These are phyloP conservation scores for Chrosomus eos DNA, from an alignment of 2,797 vertebrate genomes.

Conservation along the genomic window DNA sequence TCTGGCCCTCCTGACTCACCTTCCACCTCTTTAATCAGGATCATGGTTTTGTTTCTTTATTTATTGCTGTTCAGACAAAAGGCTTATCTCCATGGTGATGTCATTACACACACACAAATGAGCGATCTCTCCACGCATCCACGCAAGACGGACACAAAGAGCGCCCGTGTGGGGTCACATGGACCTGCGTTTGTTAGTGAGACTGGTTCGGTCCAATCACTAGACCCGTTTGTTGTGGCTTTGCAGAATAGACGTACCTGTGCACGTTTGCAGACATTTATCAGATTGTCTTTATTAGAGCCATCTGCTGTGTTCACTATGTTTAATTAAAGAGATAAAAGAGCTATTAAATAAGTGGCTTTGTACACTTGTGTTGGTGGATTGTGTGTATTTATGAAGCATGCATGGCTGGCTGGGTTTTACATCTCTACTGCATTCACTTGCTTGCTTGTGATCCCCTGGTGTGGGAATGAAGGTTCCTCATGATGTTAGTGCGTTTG, in stretches of 20 bases:
- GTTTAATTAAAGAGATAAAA: conserved; percentile 44
- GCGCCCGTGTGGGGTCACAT: conserved; percentile 48
- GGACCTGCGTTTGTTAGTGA: neutral
- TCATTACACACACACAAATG: conserved; percentile 69
- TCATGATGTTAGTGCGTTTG: neutral
- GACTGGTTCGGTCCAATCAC: neutral
- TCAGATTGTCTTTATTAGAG: conserved; percentile 27
- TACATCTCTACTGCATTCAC: neutral
- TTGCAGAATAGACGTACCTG: neutral
- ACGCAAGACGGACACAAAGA: conserved; percentile 31
- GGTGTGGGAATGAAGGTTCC: neutral
- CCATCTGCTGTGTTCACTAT: neutral
- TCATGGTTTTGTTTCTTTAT: conserved; percentile 66
- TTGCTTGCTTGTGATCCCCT: neutral
- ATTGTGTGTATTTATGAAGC: conserved; percentile 27
- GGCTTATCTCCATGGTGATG: conserved; percentile 75
- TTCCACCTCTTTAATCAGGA: conserved; percentile 43
- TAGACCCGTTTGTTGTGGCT: neutral
- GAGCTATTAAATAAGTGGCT: neutral
- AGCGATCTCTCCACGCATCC: conserved; percentile 51
- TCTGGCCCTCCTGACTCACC: conserved; percentile 69
- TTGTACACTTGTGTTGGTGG: conserved; percentile 9
- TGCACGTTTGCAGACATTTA: conserved; percentile 18
- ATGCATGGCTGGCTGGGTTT: conserved; percentile 15
- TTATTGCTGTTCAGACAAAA: conserved; percentile 68